These are phyloP conservation scores for Dendropsophus ebraccatus DNA, from an alignment of 2,113 vertebrate genomes.

Conservation along the genomic window DNA sequence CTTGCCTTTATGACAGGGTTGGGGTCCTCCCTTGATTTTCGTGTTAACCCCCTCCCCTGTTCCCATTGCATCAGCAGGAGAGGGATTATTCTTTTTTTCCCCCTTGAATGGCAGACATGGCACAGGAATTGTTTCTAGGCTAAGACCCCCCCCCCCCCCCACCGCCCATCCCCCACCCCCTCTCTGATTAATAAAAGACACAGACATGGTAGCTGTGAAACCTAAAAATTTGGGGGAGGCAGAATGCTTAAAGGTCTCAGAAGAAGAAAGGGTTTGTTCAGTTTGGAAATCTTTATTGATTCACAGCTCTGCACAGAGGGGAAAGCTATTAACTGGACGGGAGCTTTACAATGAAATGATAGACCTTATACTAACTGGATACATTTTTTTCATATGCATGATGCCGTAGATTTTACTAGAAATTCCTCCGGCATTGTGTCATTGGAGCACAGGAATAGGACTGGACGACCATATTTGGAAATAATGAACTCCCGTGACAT, in stretches of 20 bases:
- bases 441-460: neutral
- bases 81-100: neutral
- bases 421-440: slow-evolving; percentile 22
- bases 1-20: slow-evolving; percentile 52
- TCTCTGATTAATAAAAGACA: neutral
- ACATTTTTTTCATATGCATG: slow-evolving; percentile 33
- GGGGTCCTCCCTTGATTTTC: slow-evolving; percentile 54
- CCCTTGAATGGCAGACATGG: slow-evolving; percentile 6
- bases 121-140: neutral
- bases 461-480: slow-evolving; percentile 22
- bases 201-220: neutral
- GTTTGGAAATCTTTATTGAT: slow-evolving; percentile 18
- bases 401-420: slow-evolving; percentile 2
- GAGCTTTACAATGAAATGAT: slow-evolving; percentile 38
- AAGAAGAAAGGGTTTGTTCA: neutral
- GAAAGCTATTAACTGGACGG: slow-evolving; percentile 27
- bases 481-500: neutral
- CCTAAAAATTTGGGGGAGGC: slow-evolving; percentile 9
- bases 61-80: slow-evolving; percentile 20
- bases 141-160: slow-evolving; percentile 7
- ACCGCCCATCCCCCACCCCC: neutral
- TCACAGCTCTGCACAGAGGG: slow-evolving; percentile 11
- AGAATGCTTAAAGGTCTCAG: neutral
- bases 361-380: neutral
- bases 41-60: slow-evolving; percentile 48